Conservation (phyloP, 2,113 vertebrate genomes). For the Emydura subglobosa region DNA sequence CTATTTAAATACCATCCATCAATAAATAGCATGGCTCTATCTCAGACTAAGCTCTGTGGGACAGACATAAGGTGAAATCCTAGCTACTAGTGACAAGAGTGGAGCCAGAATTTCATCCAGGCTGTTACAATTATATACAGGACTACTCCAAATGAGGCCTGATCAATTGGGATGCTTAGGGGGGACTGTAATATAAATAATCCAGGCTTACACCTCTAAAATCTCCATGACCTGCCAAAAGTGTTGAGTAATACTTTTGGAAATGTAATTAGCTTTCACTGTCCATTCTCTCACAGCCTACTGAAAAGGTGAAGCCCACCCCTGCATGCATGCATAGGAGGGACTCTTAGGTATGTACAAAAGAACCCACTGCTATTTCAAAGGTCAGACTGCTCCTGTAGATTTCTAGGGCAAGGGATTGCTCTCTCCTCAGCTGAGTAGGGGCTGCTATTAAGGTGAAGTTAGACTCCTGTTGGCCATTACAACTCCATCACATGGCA, state of each 20-base stretch:
- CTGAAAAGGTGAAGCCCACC: neutral
- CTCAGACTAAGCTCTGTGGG: neutral
- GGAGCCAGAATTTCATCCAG: too few species aligned
- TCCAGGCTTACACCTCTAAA: neutral
- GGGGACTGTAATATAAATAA: too few species aligned
- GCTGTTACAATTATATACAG: neutral
- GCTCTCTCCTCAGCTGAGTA: neutral
- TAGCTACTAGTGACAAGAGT: neutral
- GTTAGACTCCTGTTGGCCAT: neutral
- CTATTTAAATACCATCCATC: neutral
- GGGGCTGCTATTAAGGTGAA: neutral
- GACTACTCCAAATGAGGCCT: too few species aligned
- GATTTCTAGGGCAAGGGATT: neutral
- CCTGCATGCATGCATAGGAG: neutral
- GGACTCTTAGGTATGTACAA: neutral
- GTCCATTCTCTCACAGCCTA: neutral
- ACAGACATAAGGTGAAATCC: neutral
- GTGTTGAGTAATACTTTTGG: neutral
- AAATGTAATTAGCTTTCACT: neutral
- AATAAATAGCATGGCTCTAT: neutral
- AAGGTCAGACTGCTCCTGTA: neutral
- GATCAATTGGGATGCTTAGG: too few species aligned
- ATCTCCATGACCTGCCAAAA: too few species aligned
- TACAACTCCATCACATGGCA: neutral
- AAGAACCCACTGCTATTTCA: neutral